phyloP scores from a whole-genome alignment of 2,113 vertebrate genomes.

The Coptodon rendalli region DNA sequence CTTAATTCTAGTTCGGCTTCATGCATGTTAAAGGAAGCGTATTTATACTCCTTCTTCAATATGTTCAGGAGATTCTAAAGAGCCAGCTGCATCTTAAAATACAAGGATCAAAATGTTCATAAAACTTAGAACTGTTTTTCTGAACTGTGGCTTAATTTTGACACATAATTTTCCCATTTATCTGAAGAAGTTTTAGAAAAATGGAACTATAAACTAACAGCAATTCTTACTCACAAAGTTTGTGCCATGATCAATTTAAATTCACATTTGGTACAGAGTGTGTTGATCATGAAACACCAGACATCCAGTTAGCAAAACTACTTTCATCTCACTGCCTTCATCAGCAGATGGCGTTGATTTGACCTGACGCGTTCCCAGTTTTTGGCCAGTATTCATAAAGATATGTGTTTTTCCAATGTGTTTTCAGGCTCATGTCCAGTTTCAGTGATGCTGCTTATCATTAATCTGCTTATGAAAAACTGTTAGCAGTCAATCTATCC shows the following conservation, averaged over 20 bases:
- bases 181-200: not conserved
- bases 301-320: not conserved
- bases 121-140: not conserved
- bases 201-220: not conserved
- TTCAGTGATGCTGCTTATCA: not conserved
- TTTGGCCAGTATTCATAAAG: not conserved
- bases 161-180: not conserved
- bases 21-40: not conserved
- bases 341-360: not conserved
- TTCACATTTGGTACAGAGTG: not conserved
- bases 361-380: not conserved
- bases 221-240: not conserved
- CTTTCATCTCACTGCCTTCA: not conserved
- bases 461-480: not conserved
- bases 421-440: not conserved
- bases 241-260: not conserved
- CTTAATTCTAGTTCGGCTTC: not conserved
- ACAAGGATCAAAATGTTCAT: not conserved
- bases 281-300: not conserved
- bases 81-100: not conserved
- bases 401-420: not conserved
- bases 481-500: not conserved
- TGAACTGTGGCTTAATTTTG: not conserved
- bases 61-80: not conserved
- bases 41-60: not conserved